Conservation (phyloP, 2,888 invertebrate genomes). For the Itoplectis maculator region DNA sequence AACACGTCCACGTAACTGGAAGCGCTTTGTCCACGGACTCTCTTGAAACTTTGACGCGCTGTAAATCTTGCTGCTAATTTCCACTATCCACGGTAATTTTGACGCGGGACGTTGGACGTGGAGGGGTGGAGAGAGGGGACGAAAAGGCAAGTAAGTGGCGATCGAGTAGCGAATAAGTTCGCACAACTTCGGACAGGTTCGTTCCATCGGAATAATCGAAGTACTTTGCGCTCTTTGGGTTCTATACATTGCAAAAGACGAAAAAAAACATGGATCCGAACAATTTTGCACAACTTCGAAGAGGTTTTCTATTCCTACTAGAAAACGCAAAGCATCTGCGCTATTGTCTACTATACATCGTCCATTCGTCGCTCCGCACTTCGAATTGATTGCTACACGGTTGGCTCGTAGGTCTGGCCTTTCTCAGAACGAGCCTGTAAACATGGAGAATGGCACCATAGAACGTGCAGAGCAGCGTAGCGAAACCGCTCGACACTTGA, state of each 20-base stretch:
- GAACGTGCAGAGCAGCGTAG: neutral
- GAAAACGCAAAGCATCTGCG: constrained; percentile 23
- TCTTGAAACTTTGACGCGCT: constrained; percentile 24
- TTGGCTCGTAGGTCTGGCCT: constrained; percentile 51
- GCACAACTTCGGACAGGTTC: too few relatives aligned
- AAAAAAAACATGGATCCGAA: neutral
- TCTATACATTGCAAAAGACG: neutral
- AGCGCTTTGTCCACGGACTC: neutral
- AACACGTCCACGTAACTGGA: neutral
- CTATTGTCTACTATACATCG: constrained; percentile 22
- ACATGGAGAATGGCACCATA: neutral
- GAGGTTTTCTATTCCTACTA: constrained; percentile 13
- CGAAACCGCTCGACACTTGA: constrained; percentile 26
- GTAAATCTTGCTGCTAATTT: constrained; percentile 18
- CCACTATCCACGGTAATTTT: neutral
- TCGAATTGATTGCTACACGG: constrained; percentile 47
- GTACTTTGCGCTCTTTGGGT: too few relatives aligned
- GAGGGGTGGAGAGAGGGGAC: too few relatives aligned
- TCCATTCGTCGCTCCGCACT: constrained; percentile 42
- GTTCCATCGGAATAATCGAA: too few relatives aligned
- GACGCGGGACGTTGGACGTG: too few relatives aligned
- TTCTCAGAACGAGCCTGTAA: constrained; percentile 10
- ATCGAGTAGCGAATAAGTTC: neutral
- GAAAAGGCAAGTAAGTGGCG: too few relatives aligned
- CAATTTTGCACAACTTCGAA: neutral